Evolutionary conservation across 2,888 invertebrate genomes (phyloP).

Genomic region (Dolichomitus sp.): DNA sequence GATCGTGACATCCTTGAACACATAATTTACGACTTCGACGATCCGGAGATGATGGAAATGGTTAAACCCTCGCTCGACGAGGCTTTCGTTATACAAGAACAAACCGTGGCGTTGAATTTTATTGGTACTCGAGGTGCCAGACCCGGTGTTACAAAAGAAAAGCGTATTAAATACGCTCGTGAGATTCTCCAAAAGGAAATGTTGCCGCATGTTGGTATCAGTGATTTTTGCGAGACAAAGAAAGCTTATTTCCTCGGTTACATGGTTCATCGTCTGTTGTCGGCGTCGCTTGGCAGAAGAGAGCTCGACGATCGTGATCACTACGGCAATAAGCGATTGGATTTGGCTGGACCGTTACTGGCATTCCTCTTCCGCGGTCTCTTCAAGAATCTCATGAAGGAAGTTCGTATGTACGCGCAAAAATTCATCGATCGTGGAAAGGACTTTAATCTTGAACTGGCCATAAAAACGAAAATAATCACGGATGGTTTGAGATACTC

Average conservation of each 20-base stretch:
- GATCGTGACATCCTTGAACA: slow-evolving; percentile 99
- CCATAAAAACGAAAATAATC: slow-evolving; percentile 98
- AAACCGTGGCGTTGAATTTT: slow-evolving; percentile 99
- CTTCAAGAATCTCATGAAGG: slow-evolving; percentile 98
- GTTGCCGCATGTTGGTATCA: slow-evolving; percentile 99
- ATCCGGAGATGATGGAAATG: slow-evolving; percentile 99
- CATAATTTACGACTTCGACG: slow-evolving; percentile 99
- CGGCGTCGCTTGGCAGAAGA: slow-evolving; percentile 97
- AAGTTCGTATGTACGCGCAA: slow-evolving; percentile 99
- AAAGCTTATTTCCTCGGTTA: slow-evolving; percentile 99
- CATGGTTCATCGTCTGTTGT: slow-evolving; percentile 98
- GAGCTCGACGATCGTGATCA: slow-evolving; percentile 99
- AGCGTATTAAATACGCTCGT: slow-evolving; percentile 99
- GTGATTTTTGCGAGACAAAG: slow-evolving; percentile 99
- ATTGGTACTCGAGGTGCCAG: slow-evolving; percentile 99
- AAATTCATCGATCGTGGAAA: slow-evolving; percentile 99
- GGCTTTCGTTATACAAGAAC: slow-evolving; percentile 99
- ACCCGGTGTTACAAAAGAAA: slow-evolving; percentile 99
- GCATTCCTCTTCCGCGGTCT: slow-evolving; percentile 99
- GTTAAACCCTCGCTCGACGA: slow-evolving; percentile 99
- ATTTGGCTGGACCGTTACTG: slow-evolving; percentile 98
- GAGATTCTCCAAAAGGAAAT: slow-evolving; percentile 99
- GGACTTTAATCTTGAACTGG: slow-evolving; percentile 98
- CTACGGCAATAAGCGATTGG: slow-evolving; percentile 99
- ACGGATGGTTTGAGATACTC: slow-evolving; percentile 99